Base-by-base conservation (phyloP, 2,888 invertebrate genomes). In the Phragmatobia fuliginosa region DNA sequence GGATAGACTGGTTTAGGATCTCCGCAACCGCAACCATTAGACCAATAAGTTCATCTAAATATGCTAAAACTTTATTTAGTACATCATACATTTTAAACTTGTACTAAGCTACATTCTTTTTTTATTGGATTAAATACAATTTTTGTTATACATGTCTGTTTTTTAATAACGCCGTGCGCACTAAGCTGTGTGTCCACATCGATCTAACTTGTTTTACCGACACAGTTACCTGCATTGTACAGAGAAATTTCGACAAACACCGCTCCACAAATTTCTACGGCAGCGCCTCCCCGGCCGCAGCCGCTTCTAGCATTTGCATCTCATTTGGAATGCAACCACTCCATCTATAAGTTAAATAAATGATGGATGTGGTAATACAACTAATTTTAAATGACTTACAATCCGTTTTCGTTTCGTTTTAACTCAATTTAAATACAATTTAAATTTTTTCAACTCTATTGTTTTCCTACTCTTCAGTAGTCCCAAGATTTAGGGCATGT, bases 221-320 rank as follows among this genome's bases (percentile, higher is more conserved):
- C 70, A 75, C 74, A 71, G 74, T 70, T 79, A 79, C 81, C 77
- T 83, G 81, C 66, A 68, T 60, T 64, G 68, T 68, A 72, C 70
- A 68, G 71, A 67, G 79, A 83, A 83, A 81, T 83, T 83, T 83
- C 76, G 79, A 77, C 83, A 83, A 83, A 83, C 83, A 83, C 72
- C 73, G 80, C 75, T 77, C 79, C 67, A 72, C 81, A 79, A 81
- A 81, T 81, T 83, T 83, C 80, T 78, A 76, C 77, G 67, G 82
- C 72, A 80, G 77, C 70, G 73, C 78, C 76, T 79, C 78, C 79
- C 76, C 82, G 80, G 83, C 88, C 86, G 79, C 91, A 87, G 90
- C 87, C 88, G 87, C 86, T 86, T 78, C 84, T 80, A 83, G 84
- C 86, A 92, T 92, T 92, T 91, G 91, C 92, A 92, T 92, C 89